A percentile compares a stretch with the other conserved stretches of the same genome.
Evolutionary conservation across 2,113 vertebrate species (phyloP).

Genomic region (Lepisosteus osseus): DNA sequence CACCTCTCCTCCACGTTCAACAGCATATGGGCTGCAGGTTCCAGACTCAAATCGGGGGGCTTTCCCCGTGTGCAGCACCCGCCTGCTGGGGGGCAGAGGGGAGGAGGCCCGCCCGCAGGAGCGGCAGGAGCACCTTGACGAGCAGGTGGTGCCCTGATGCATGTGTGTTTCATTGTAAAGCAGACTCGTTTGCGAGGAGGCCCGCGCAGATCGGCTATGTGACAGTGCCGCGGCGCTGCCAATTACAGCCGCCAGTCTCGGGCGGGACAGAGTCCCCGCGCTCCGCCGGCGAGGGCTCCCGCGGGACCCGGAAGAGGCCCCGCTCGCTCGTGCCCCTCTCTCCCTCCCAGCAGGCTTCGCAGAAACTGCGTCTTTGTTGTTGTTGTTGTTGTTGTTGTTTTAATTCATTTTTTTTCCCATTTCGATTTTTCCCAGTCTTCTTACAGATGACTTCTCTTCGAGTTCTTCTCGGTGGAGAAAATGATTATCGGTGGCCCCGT

Average conservation of each 20-base stretch:
- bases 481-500: no score
- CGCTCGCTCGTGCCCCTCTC: neutral
- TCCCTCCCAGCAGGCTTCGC: conserved; percentile 35
- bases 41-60: no score
- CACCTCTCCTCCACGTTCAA: neutral
- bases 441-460: no score
- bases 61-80: no score
- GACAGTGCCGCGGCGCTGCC: conserved; percentile 29
- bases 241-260: conserved; percentile 26
- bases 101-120: neutral
- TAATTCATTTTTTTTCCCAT: no score
- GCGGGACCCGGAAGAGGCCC: conserved; percentile 6
- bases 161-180: conserved; percentile 28
- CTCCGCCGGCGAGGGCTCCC: conserved; percentile 15
- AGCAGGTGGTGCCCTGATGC: conserved; percentile 11
- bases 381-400: no score
- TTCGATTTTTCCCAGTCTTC: no score
- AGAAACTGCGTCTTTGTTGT: conserved; percentile 1
- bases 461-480: no score
- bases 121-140: no score
- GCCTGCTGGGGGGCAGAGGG: neutral
- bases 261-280: neutral
- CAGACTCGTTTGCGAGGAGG: conserved; percentile 25
- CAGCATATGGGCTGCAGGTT: neutral
- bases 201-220: conserved; percentile 22